Base-by-base conservation (phyloP, 2,797 vertebrate genomes). In the Propithecus deckenii region DNA sequence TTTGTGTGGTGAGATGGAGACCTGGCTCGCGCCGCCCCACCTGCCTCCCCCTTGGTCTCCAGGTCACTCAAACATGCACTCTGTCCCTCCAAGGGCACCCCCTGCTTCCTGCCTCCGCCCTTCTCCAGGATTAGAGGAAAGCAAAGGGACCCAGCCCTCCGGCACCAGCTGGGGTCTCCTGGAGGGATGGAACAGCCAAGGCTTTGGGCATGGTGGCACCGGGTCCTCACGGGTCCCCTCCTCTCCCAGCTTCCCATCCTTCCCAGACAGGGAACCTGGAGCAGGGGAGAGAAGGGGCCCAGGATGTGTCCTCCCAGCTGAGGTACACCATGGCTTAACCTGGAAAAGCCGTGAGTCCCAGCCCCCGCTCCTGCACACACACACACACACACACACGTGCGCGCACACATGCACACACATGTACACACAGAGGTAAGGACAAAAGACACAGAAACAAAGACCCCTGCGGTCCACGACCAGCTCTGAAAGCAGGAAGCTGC, bases 1-100 rank as follows among this genome's bases (percentile, higher is more conserved):
- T 65, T 61, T 79, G 94, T 10, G 41, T n/a, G 72, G 88, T 4
- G 78, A 98, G 74, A 83, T 15, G 15, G 74, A 65, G 83, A 85
- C 48, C 1, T 9, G 78, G 50, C 63, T 52, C 1, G 4, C n/a
- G 50, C 35, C 20, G 22, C 20, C 12, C 17, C 14, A 1, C 22
- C 18, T 10, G 28, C 7, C 9, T 23, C 22, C 22, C 25, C 30
- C 25, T 14, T 0, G 48, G n/a, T 35, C 61, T 35, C 78, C 32
- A 43, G 38, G 76, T 35, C 28, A 11, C 50, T 43, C 50, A 17
- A 10, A 46, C 0, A 2, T 41, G 65, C 48, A 2, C 22, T 69
- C 75, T 17, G 28, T 65, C 52, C 18, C 4, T 6, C 20, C 46
- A 2, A 12, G 50, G 43, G 30, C 59, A 20, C 25, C 25, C 25